Base-by-base conservation (phyloP, 2,888 invertebrate species). In the Tetragonula carbonaria region DNA sequence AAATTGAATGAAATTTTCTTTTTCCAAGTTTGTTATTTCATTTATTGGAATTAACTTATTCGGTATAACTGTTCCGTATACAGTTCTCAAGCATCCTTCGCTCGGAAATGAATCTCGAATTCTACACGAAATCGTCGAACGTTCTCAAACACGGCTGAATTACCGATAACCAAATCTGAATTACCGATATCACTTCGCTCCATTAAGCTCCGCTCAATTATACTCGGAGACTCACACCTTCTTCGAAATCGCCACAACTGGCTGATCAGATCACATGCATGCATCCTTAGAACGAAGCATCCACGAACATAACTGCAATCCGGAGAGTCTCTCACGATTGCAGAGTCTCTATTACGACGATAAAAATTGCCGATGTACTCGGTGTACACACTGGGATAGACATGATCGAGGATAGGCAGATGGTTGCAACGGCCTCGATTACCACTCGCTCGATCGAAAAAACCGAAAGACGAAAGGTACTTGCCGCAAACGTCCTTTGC, bases 391-490 rank as follows among this genome's bases (percentile, higher is more conserved):
- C 28, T 28, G 8, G 13, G 23, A 45, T 51, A 23, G 63, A 18
- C 50, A 23, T 62, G 23, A 8, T 45, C 45, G 45, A 45, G 45
- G 18, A 53, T 59, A 21, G n/a, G 45, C n/a, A 45, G 79, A 71
- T 71, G 21, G 59, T 78, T 55, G 74, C 38, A 57, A 67, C 75
- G 70, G 28, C 14, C 59, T 55, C 66, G 80, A 76, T 73, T 59
- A 55, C 51, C 33, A 57, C 33, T 57, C 55, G 68, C 51, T 66
- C 67, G 55, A 62, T 57, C 55, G 74, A 28, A 28, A 28, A 28
- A 28, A 28, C 28, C 28, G 28, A 28, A 28, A 28, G 28, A 28
- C 28, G 28, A 28, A 28, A 28, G 28, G 28, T 28, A 28, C 28
- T 28, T 28, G 28, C 28, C 2, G 28, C 28, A 28, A 28, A 28